Base-by-base conservation (phyloP, 2,797 vertebrate species). In the Danio albolineatus region DNA sequence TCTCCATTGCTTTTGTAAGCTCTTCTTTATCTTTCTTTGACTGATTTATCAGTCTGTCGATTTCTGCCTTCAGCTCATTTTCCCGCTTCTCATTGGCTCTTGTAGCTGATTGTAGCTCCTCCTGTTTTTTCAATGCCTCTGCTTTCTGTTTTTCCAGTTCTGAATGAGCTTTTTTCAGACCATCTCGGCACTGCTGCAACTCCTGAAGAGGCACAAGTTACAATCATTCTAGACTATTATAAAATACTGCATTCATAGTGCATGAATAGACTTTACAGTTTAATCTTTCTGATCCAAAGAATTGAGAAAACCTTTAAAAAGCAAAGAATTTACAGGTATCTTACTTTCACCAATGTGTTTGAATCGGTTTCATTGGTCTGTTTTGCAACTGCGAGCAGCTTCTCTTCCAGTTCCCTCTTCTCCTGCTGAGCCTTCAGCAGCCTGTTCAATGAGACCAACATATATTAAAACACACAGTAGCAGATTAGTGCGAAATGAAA, bases 361-460 rank as follows among this genome's bases (percentile, higher is more conserved):
- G 85, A 85, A 81, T 93, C 85, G 2, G 87, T 76, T 0, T 90
- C 90, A 51, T 82, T 88, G 6, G 72, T 83, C 51, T 95, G 91
- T 43, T 92, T 93, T 79, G 94, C 94, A 62, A 89, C 39, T 0
- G 85, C 67, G 0, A 87, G 61, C 10, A 97, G 88, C 79, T 96
- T 92, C 6, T 90, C 92, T 80, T 97, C 95, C 5, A 94, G 89
- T 49, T 95, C 93, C 9, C 95, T 94, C 77, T 95, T 95, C 87
- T 96, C 95, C 89, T 90, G 85, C 76, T 90, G 92, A 38, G 94
- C 93, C 89, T 95, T 95, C 84, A 95, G 83, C 41, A 98, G 91
- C 89, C 97, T 99, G 87, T 4, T 19, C 71, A 76, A 71, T 12
- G 78, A 56, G 78, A 73, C 4, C 53, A 36, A 78, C 2, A 43